Evolutionary conservation across 2,113 vertebrate species (phyloP), one percentile per base, ranked within the genome.

Genomic region (Pomatostomus ruficeps): DNA sequence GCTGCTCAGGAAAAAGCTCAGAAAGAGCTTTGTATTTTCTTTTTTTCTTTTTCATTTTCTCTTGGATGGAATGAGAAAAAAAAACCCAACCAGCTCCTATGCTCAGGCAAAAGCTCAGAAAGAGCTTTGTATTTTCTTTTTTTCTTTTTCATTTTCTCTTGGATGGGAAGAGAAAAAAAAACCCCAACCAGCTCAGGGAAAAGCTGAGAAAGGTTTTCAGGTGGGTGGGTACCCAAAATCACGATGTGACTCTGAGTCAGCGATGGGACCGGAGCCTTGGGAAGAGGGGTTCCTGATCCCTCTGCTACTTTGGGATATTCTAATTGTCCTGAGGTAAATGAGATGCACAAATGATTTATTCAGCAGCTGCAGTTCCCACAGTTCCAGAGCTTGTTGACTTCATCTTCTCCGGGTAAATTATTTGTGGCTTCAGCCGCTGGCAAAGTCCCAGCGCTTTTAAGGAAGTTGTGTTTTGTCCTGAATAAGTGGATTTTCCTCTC

Each of bases 341-440:
- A 84, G 88, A 75, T 74, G 78, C 48, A 89, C 49, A 59, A 87
- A 91, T 91, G 16, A 79, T 79, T 96, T 93, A 89, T 89, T 96
- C 94, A 91, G 31, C 58, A 70, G 55, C 79, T 94, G 51, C 75
- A 54, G 71, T 95, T 95, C 93, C 87, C 86, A 95, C 94, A 87
- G 80, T 79, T 95, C 57, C 83, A 90, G 67, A 91, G n/a, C 43
- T 91, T 81, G 74, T 87, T 93, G 91, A 85, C 77, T 94, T 94
- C 42, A 33, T 79, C 70, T 85, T 94, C 62, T 89, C 65, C 17
- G 40, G 54, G 59, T 80, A 94, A 96, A 88, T 85, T 85, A 77
- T 79, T 91, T 96, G 81, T 89, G 71, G 42, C 72, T 96, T 85
- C 70, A 82, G 73, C 54, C 71, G 42, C 18, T 95, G 91, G 89